A percentile compares a stretch with the other conserved stretches of the same genome.
phyloP scores from a whole-genome alignment of 2,113 vertebrate genomes.

The Tautogolabrus adspersus region DNA sequence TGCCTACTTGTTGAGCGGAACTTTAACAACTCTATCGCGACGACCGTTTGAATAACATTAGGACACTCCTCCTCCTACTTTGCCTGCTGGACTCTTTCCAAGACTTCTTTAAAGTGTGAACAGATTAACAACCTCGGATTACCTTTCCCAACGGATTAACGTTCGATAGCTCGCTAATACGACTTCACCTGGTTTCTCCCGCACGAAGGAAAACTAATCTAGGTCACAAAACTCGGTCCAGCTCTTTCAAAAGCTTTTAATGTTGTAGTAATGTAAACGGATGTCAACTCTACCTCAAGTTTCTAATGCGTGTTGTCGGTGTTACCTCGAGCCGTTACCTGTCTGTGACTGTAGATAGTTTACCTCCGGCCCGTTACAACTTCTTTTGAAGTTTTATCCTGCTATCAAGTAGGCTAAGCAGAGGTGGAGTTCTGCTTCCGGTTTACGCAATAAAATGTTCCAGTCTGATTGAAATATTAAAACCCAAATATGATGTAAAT shows the following conservation, averaged over 20 bases:
- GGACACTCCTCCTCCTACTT: slow-evolving; percentile 10
- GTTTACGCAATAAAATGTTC: slow-evolving; percentile 45
- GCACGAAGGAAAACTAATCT: slow-evolving; percentile 37
- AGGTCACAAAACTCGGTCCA: slow-evolving; percentile 57
- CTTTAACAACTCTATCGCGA: not conserved
- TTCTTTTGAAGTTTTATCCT: not conserved
- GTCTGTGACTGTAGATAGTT: not conserved
- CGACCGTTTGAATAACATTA: not conserved
- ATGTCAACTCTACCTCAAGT: too few species aligned
- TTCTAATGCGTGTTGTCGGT: not conserved
- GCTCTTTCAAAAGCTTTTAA: not conserved
- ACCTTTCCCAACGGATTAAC: slow-evolving; percentile 54
- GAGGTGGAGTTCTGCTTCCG: slow-evolving; percentile 13
- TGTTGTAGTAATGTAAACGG: not conserved
- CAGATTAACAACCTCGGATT: slow-evolving; percentile 71
- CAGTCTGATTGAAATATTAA: not conserved
- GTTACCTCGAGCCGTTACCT: rapidly evolving
- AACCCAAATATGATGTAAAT: too few species aligned
- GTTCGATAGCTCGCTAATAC: slow-evolving; percentile 1
- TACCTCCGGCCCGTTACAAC: not conserved
- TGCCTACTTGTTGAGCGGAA: slow-evolving; percentile 14
- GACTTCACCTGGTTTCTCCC: slow-evolving; percentile 3
- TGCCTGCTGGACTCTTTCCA: not conserved
- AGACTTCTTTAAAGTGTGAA: slow-evolving; percentile 15
- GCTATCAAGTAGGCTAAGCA: not conserved